phyloP scores from a whole-genome alignment of 2,888 invertebrate species.

The Lepeophtheirus nordmannii region DNA sequence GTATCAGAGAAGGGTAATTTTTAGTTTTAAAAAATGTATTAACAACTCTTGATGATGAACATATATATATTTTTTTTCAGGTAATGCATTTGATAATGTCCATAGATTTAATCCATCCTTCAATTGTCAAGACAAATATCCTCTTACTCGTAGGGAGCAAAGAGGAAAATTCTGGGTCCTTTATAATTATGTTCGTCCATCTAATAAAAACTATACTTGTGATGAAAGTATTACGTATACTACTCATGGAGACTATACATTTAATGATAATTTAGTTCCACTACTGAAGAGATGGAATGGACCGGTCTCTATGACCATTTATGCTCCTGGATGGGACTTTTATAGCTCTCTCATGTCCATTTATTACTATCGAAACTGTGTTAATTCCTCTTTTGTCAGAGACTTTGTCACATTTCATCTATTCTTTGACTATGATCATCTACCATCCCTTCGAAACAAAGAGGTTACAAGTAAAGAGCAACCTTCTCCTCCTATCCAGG shows the following conservation, averaged over 20 bases:
- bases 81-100: no score
- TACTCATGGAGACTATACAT: slow-evolving; percentile 79
- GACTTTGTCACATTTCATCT: slow-evolving; percentile 73
- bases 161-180: slow-evolving; percentile 74
- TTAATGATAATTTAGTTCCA: slow-evolving; percentile 72
- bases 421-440: slow-evolving; percentile 70
- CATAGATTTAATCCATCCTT: slow-evolving; percentile 1
- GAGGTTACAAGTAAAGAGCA: no score
- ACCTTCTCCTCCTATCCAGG: slow-evolving; percentile 9
- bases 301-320: slow-evolving; percentile 68
- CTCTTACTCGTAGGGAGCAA: slow-evolving; percentile 37
- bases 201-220: slow-evolving; percentile 44
- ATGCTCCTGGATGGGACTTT: slow-evolving; percentile 71
- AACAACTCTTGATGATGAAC: no score
- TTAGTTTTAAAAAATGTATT: no score
- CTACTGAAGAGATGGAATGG: slow-evolving; percentile 72
- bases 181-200: slow-evolving; percentile 59
- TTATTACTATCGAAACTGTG: slow-evolving; percentile 44
- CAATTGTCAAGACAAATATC: slow-evolving; percentile 23
- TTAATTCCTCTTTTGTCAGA: slow-evolving; percentile 42
- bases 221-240: slow-evolving; percentile 77
- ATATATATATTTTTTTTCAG: no score
- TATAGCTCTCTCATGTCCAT: slow-evolving; percentile 59
- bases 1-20: no score
- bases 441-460: slow-evolving; percentile 41